Evolutionary conservation across 2,888 invertebrate genomes (phyloP).

Genomic region (Drosophila yooni): DNA sequence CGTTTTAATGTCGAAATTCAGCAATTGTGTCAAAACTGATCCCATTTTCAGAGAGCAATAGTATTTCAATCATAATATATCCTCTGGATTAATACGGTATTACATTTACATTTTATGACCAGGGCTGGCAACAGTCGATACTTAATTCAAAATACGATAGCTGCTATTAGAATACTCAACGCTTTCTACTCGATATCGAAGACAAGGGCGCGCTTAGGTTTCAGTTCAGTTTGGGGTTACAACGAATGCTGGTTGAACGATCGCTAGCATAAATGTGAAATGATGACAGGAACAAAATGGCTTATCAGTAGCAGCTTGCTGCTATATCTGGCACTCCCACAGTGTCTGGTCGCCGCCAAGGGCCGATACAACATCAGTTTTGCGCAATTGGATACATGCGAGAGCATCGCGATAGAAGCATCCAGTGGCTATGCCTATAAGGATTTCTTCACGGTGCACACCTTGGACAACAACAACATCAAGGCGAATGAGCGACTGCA

Average conservation of each 20-base stretch:
- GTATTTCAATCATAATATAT: background rate
- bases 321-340: slow-evolving; percentile 26
- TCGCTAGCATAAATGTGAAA: background rate
- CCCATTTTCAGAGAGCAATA: background rate
- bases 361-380: slow-evolving; percentile 80
- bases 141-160: background rate
- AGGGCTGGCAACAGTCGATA: slow-evolving; percentile 1
- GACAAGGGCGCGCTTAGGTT: slow-evolving; percentile 8
- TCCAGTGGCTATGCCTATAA: slow-evolving; percentile 87
- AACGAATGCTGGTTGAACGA: background rate
- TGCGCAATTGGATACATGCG: slow-evolving; percentile 85
- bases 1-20: background rate
- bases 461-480: slow-evolving; percentile 80
- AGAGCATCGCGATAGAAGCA: slow-evolving; percentile 86
- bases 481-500: slow-evolving; percentile 83
- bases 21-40: no score
- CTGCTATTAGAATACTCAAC: background rate
- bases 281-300: slow-evolving; percentile 13
- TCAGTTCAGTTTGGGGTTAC: slow-evolving; percentile 32
- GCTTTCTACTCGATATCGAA: background rate
- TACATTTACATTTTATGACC: background rate
- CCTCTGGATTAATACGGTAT: background rate
- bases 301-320: slow-evolving; percentile 60
- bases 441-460: slow-evolving; percentile 86
- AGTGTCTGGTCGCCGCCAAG: slow-evolving; percentile 32